Evolutionary conservation across 1,140 invertebrate genomes (phyloP).

Genomic region (Cataglyphis hispanica): DNA sequence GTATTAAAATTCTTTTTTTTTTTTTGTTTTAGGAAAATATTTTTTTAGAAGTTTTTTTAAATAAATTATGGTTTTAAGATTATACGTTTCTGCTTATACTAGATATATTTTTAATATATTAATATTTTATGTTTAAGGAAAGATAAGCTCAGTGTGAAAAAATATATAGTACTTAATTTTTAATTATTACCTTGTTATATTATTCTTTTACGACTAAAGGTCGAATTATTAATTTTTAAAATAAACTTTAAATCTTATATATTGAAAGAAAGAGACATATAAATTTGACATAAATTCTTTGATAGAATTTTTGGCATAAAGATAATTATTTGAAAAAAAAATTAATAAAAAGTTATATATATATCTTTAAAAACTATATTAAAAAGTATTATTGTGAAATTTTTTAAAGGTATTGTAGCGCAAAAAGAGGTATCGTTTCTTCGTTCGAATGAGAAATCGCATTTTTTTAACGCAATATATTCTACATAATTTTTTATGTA

Average conservation of each 20-base stretch:
- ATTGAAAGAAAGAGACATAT: not conserved
- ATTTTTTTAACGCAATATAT: slow-evolving; percentile 58
- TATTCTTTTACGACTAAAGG: slow-evolving; percentile 15
- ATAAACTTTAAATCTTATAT: not conserved
- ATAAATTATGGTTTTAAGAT: slow-evolving; percentile 8
- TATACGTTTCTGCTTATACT: slow-evolving; percentile 21
- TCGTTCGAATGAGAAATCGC: slow-evolving; percentile 57
- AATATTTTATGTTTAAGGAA: slow-evolving; percentile 27
- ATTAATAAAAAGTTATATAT: slow-evolving; percentile 14
- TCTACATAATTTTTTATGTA: slow-evolving; percentile 54
- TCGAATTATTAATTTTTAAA: slow-evolving; percentile 18
- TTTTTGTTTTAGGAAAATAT: not conserved
- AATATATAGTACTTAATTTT: slow-evolving; percentile 50
- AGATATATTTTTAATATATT: slow-evolving; percentile 30
- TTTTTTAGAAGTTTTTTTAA: slow-evolving; percentile 4
- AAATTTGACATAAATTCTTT: slow-evolving; percentile 25
- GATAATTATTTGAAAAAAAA: not conserved
- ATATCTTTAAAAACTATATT: slow-evolving; percentile 41
- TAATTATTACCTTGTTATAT: slow-evolving; percentile 28
- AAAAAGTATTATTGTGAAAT: slow-evolving; percentile 2
- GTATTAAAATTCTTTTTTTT: slow-evolving; percentile 26
- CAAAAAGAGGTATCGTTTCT: slow-evolving; percentile 25
- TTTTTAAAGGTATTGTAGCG: not conserved
- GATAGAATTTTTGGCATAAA: slow-evolving; percentile 16
- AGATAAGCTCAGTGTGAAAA: slow-evolving; percentile 19